Evolutionary conservation across 2,888 invertebrate genomes (phyloP).

Genomic region (Parelbella ahira): DNA sequence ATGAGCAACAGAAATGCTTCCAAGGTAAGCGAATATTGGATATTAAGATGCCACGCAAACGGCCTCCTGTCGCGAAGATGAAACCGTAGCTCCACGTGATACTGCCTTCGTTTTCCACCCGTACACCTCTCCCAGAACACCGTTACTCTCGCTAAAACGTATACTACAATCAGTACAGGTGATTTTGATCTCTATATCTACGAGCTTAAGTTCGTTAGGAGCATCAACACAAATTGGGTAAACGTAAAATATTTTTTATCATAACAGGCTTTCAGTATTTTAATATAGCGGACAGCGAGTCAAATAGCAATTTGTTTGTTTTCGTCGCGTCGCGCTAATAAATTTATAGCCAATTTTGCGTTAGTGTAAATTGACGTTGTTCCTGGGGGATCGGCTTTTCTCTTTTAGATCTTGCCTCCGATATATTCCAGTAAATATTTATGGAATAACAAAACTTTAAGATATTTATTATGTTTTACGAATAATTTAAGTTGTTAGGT

Average conservation of each 20-base stretch:
- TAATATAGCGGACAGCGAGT: conserved; percentile 63
- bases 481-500: no score
- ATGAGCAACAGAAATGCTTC: conserved; percentile 34
- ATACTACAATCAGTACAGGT: no score
- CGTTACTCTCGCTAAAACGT: no score
- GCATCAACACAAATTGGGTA: no score
- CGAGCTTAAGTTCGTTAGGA: no score
- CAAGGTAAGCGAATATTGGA: conserved; percentile 51
- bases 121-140: no score
- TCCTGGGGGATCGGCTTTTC: conserved; percentile 7
- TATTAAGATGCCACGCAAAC: conserved; percentile 45
- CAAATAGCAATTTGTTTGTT: conserved; percentile 49
- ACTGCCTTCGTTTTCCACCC: conserved; percentile 48
- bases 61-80: conserved; percentile 71
- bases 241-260: conserved; percentile 35
- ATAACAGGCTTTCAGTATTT: conserved; percentile 50
- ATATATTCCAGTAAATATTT: no score
- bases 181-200: no score
- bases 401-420: conserved; percentile 2
- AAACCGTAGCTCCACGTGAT: conserved; percentile 54
- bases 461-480: no score
- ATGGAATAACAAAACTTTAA: no score
- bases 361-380: conserved; percentile 41
- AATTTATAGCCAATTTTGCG: conserved; percentile 58
- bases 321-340: conserved; percentile 50